Evolutionary conservation across 1,140 invertebrate genomes (phyloP).

Genomic region (Drosophila athabasca): DNA sequence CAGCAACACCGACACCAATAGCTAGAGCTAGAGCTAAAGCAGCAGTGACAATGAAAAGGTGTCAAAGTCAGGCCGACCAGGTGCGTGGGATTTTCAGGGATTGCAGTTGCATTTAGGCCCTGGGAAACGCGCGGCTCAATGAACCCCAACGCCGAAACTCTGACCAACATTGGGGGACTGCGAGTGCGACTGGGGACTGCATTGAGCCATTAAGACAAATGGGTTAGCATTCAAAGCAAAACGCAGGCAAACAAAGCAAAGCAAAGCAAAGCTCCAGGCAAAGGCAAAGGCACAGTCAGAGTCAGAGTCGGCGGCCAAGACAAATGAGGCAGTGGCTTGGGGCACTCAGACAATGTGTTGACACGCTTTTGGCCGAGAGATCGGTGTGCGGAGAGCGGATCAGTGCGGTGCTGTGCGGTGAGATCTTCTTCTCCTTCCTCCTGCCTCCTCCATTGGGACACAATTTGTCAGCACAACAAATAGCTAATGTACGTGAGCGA

Average conservation of each 20-base stretch:
- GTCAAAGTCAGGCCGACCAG: constrained; percentile 49
- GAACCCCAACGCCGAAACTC: constrained; percentile 24
- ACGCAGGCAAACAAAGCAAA: constrained; percentile 48
- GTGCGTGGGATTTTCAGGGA: constrained; percentile 59
- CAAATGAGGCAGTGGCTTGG: constrained; percentile 66
- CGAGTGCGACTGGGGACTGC: constrained; percentile 38
- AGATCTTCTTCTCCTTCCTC: too few species aligned
- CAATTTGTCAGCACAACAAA: constrained; percentile 74
- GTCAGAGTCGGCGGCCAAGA: constrained; percentile 54
- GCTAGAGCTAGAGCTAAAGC: not conserved
- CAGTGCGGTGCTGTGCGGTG: not conserved
- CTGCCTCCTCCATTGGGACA: constrained; percentile 26
- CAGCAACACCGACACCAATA: constrained; percentile 17
- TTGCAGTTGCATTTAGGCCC: constrained; percentile 31
- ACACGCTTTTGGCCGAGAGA: constrained; percentile 61
- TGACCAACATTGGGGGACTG: not conserved
- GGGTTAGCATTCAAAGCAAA: constrained; percentile 51
- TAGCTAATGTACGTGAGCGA: constrained; percentile 65
- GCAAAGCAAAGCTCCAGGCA: constrained; percentile 22
- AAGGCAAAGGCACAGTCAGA: constrained; percentile 3
- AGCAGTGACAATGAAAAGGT: constrained; percentile 56
- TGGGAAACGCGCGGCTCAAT: constrained; percentile 31
- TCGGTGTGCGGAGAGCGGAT: too few species aligned
- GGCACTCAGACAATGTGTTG: constrained; percentile 68
- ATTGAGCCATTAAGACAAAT: constrained; percentile 76